phyloP scores from a whole-genome alignment of 2,113 vertebrate species.

The Epinephelus moara region DNA sequence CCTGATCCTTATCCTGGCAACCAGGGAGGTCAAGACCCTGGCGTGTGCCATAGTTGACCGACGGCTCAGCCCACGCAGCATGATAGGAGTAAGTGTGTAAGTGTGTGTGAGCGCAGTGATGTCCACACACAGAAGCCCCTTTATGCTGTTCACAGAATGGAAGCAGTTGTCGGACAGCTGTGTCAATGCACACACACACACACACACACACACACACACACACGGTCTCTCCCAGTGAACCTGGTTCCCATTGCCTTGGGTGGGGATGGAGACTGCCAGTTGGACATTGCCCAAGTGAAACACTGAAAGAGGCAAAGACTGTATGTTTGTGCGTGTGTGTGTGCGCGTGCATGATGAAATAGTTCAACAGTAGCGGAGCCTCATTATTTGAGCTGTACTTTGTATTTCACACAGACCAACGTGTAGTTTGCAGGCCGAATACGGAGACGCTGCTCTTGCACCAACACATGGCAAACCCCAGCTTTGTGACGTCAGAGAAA shows the following conservation, averaged over 20 bases:
- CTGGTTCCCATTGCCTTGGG: constrained; percentile 59
- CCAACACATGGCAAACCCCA: too few species aligned
- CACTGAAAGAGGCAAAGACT: constrained; percentile 27
- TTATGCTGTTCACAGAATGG: constrained; percentile 44
- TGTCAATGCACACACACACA: constrained; percentile 27
- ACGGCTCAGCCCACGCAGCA: background rate
- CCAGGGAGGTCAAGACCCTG: constrained; percentile 29
- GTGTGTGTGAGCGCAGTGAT: background rate
- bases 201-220: constrained; percentile 23
- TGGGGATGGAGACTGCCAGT: constrained; percentile 36
- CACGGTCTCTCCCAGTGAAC: constrained; percentile 25
- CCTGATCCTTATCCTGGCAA: background rate
- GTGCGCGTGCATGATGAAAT: constrained; percentile 19
- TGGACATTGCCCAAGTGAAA: constrained; percentile 58
- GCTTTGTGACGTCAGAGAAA: too few species aligned
- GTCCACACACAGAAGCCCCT: constrained; percentile 47
- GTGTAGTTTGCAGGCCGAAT: too few species aligned
- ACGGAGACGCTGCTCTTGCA: too few species aligned
- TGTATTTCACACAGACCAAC: too few species aligned
- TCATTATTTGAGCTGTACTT: background rate
- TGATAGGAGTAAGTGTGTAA: constrained; percentile 1
- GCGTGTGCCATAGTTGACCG: constrained; percentile 32
- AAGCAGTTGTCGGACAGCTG: constrained; percentile 54
- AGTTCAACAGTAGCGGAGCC: constrained; percentile 27
- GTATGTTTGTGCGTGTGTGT: constrained; percentile 14